Evolutionary conservation across 1,140 invertebrate genomes (phyloP).

Genomic region (Drosophila kurseongensis): DNA sequence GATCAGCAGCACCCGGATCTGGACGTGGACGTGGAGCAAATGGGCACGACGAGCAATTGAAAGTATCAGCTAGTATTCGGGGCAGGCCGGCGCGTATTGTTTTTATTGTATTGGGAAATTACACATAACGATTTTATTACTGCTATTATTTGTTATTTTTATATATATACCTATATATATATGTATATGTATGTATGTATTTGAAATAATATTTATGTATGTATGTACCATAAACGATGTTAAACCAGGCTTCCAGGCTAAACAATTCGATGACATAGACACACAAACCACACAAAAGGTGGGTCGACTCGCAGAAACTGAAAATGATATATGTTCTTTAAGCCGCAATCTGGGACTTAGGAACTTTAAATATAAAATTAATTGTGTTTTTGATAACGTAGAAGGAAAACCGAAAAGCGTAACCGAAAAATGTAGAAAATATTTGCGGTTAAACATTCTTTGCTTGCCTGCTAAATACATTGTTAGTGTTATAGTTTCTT

Average conservation of each 20-base stretch:
- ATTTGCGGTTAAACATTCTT: background rate
- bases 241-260: conserved; percentile 79
- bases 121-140: conserved; percentile 81
- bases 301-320: conserved; percentile 9
- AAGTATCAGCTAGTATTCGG: conserved; percentile 71
- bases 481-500: background rate
- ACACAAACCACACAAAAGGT: conserved; percentile 21
- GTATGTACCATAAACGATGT: conserved; percentile 75
- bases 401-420: background rate
- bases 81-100: conserved; percentile 71
- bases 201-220: conserved; percentile 77
- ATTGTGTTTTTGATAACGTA: conserved; percentile 2
- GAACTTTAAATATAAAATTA: background rate
- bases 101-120: conserved; percentile 75
- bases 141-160: conserved; percentile 82
- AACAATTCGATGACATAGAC: conserved; percentile 54
- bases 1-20: conserved; percentile 46
- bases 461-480: background rate
- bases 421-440: background rate
- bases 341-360: background rate
- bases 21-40: conserved; percentile 26
- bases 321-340: background rate
- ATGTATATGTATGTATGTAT: conserved; percentile 70
- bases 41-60: conserved; percentile 69
- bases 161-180: conserved; percentile 65